phyloP scores from a whole-genome alignment of 2,888 invertebrate species.

The Eilema depressum region DNA sequence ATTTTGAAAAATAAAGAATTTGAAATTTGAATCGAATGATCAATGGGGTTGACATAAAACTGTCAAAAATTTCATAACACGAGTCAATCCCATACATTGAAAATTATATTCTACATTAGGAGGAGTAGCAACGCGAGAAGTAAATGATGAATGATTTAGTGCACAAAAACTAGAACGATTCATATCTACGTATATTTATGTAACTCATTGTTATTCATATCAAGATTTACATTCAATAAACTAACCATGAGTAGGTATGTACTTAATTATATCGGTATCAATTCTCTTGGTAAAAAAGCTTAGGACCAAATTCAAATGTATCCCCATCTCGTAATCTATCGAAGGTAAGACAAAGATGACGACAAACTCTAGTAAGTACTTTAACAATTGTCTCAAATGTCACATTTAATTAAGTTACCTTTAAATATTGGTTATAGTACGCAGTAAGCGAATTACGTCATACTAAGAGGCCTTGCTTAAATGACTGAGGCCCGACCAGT shows the following conservation, averaged over 20 bases:
- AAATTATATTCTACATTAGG: no score
- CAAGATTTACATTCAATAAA: not conserved
- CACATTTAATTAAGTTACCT: slow-evolving; percentile 38
- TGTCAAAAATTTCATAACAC: no score
- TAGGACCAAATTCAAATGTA: not conserved
- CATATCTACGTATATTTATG: not conserved
- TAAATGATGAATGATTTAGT: no score
- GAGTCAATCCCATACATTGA: no score
- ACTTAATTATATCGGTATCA: not conserved
- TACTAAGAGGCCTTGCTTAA: slow-evolving; percentile 39
- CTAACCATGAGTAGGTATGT: not conserved
- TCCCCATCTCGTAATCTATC: not conserved
- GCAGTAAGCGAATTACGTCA: slow-evolving; percentile 30
- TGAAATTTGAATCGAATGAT: no score
- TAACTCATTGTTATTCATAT: not conserved
- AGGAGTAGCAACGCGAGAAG: no score
- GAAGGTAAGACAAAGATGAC: not conserved
- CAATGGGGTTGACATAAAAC: no score
- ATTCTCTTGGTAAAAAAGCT: not conserved
- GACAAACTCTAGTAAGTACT: not conserved
- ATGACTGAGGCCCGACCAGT: slow-evolving; percentile 36
- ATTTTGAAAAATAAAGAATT: no score
- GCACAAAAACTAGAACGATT: not conserved
- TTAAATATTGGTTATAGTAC: slow-evolving; percentile 46
- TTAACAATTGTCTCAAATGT: slow-evolving; percentile 5